Evolutionary conservation across 2,113 vertebrate species (phyloP).

Genomic region (Melanotaenia duboulayi): DNA sequence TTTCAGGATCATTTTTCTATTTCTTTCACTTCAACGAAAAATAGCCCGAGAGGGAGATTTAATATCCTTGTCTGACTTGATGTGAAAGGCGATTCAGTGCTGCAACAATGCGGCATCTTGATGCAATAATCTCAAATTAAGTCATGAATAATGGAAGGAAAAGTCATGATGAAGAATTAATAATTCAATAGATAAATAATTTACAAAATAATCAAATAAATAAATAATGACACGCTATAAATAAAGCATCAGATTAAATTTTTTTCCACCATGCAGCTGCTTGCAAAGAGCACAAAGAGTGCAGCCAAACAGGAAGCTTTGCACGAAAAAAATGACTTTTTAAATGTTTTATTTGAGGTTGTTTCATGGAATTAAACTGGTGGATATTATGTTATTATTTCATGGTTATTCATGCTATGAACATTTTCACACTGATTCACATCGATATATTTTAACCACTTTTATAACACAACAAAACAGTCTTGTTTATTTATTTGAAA

Average conservation of each 20-base stretch:
- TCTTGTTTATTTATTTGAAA: no score
- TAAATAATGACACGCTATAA: constrained; percentile 98
- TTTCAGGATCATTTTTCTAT: constrained; percentile 73
- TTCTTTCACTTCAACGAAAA: constrained; percentile 71
- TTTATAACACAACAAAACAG: no score
- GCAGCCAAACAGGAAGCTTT: constrained; percentile 60
- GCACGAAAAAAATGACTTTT: not conserved
- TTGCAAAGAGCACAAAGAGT: constrained; percentile 88
- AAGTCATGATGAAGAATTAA: constrained; percentile 99
- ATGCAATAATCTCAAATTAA: constrained; percentile 99
- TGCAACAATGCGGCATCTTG: constrained; percentile 94
- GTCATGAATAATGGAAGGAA: constrained; percentile 97
- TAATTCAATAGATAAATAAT: constrained; percentile 99
- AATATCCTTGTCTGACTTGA: constrained; percentile 91
- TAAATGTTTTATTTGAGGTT: not conserved
- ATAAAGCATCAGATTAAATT: constrained; percentile 97
- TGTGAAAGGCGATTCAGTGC: constrained; percentile 89
- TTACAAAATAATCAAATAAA: constrained; percentile 99
- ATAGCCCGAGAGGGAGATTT: constrained; percentile 83
- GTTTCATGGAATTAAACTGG: not conserved
- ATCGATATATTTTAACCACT: no score
- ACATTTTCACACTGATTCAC: no score
- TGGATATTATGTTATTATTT: not conserved
- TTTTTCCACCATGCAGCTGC: constrained; percentile 90
- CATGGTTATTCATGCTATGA: not conserved